Base-by-base conservation (phyloP, 2,113 vertebrate species). In the Cyphomyrus plagiostoma region DNA sequence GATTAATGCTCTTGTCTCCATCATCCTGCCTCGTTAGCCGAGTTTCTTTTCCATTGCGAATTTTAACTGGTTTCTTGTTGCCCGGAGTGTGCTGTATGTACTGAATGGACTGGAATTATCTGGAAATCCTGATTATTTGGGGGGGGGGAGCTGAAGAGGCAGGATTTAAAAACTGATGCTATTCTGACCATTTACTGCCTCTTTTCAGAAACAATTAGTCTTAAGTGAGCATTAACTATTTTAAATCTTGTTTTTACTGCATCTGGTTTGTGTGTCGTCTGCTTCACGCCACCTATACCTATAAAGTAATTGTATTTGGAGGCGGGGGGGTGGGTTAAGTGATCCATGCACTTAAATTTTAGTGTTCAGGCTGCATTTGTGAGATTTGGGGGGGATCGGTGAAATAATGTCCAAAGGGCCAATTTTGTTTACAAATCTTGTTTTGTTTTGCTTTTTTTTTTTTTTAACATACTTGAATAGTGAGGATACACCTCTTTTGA, bases 381-480 rank as follows among this genome's bases (percentile, higher is more conserved):
- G 9, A 86, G 13, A 90, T 80, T n/a, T 3, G 45, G 45, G 77
- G 19, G 52, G 10, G 7, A 30, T 70, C 66, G 82, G 30, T 82
- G 26, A 88, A 90, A 19, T 82, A 21, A 30, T 90, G 66, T 56
- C 88, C 52, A 82, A 13, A 62, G 74, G 70, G 50, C 52, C 30
- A 4, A 39, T 88, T 88, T 90, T 90, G 89, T 90, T 90, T 90
- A 90, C 89, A 90, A 13, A 15, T 26, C 30, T n/a, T 56, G 9
- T 82, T 56, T 23, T 82, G 35, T 35, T 35, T n/a, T n/a, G n/a
- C n/a, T 86, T 77, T 56, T 52, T 39, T 15, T 58, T 52, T 15
- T 82, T 86, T 80, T 46, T 23, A 23, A 11, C 48, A 87, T 90
- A 90, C 86, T 90, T 90, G 89, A 90, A 90, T 90, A 42, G 21